Conservation (phyloP, 2,113 vertebrate genomes). For the Candoia aspera region DNA sequence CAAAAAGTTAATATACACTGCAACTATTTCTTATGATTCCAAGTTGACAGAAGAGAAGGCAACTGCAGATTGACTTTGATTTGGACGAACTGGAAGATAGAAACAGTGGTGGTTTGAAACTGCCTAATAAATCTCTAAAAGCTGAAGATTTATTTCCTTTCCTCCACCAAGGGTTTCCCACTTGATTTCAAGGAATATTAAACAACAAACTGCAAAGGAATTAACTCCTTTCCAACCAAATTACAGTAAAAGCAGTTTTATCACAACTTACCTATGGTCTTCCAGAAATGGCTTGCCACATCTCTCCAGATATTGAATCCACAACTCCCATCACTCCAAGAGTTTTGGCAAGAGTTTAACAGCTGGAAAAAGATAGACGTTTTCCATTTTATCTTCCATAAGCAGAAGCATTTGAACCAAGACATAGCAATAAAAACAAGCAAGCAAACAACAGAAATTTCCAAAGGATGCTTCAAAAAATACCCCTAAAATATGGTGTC, state of each 20-base stretch:
- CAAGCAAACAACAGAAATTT: not conserved
- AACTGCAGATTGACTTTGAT: not conserved
- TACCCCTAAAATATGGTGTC: not conserved
- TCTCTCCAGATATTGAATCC: not conserved
- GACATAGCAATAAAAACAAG: not conserved
- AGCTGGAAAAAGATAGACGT: not conserved
- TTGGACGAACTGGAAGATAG: not conserved
- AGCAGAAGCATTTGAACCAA: not conserved
- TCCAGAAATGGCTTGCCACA: not conserved
- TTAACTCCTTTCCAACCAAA: not conserved
- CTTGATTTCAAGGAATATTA: not conserved
- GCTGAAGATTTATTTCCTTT: not conserved
- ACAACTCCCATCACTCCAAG: not conserved
- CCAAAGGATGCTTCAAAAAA: not conserved
- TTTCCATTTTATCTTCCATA: not conserved
- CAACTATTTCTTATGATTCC: not conserved
- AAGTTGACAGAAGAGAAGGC: not conserved
- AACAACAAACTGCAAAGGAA: not conserved
- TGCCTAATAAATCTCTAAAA: not conserved
- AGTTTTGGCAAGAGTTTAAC: not conserved
- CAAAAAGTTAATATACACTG: not conserved
- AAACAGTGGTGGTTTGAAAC: not conserved
- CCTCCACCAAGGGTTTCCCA: not conserved
- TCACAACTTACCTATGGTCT: not conserved
- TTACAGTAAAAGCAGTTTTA: not conserved